phyloP scores from a whole-genome alignment of 2,113 vertebrate genomes.

The Siniperca knerii region DNA sequence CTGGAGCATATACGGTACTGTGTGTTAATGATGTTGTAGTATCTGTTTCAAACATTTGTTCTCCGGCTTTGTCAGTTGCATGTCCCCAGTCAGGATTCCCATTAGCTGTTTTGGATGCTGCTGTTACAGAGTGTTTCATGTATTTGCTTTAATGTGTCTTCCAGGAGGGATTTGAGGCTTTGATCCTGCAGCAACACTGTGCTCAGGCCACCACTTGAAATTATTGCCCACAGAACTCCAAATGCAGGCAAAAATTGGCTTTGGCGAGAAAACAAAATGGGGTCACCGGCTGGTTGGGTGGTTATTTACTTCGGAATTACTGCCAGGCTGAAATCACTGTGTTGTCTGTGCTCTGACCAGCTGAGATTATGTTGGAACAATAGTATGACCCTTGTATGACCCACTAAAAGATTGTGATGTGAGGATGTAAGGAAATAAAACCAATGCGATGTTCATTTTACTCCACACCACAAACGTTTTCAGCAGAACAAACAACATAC shows the following conservation, averaged over 20 bases:
- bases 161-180: slow-evolving; percentile 49
- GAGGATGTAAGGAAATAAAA: neutral
- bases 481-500: neutral
- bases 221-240: slow-evolving; percentile 23
- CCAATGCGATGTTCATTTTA: neutral
- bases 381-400: slow-evolving; percentile 1
- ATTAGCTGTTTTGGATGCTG: slow-evolving; percentile 20
- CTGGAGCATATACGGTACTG: neutral
- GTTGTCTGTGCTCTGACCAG: slow-evolving; percentile 32
- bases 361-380: slow-evolving; percentile 19
- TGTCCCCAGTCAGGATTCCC: slow-evolving; percentile 7
- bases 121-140: slow-evolving; percentile 30
- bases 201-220: slow-evolving; percentile 38
- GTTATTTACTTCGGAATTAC: slow-evolving; percentile 51
- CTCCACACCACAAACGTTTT: neutral
- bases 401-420: neutral
- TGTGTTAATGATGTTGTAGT: slow-evolving; percentile 1
- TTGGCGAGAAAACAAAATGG: slow-evolving; percentile 51
- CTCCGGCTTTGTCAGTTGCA: neutral
- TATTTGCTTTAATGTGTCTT: slow-evolving; percentile 55
- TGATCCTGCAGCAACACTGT: slow-evolving; percentile 41
- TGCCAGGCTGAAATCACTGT: slow-evolving; percentile 42
- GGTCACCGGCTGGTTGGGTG: slow-evolving; percentile 35
- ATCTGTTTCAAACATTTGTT: slow-evolving; percentile 9
- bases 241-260: slow-evolving; percentile 48